These are phyloP conservation scores for Maccullochella peelii DNA, from an alignment of 2,113 vertebrate genomes.

Conservation along the genomic window DNA sequence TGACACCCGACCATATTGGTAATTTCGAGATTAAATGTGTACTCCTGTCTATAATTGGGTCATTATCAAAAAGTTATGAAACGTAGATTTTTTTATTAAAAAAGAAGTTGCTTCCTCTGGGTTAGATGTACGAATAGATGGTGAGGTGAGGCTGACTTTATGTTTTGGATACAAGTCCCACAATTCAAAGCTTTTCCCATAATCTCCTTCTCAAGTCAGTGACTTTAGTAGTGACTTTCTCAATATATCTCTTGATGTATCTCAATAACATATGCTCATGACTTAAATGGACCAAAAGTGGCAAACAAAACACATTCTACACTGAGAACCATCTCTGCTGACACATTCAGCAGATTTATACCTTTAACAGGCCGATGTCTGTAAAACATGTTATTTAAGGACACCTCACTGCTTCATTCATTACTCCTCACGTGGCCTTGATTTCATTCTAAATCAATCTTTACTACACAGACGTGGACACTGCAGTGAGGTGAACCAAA, in stretches of 20 bases:
- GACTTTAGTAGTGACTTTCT: neutral
- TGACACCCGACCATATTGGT: neutral
- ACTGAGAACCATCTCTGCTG: neutral
- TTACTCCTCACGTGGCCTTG: neutral
- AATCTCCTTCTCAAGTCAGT: neutral
- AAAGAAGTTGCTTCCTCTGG: neutral
- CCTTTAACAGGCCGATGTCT: neutral
- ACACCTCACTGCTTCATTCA: neutral
- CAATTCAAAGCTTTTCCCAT: neutral
- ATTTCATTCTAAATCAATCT: conserved; percentile 1
- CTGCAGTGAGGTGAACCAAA: neutral
- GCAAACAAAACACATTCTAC: neutral
- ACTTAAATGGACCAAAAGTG: neutral
- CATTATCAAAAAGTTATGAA: neutral
- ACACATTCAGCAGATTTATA: neutral
- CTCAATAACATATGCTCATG: neutral
- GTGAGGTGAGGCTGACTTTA: neutral
- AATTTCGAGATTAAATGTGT: conserved; percentile 6
- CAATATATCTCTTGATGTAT: neutral
- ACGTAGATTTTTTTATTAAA: neutral
- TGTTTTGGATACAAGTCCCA: neutral
- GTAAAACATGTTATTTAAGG: neutral
- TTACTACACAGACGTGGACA: neutral
- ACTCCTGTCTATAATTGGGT: conserved; percentile 22
- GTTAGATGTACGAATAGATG: neutral